Evolutionary conservation across 2,888 invertebrate genomes (phyloP).

Genomic region (Eucera pruinosa): DNA sequence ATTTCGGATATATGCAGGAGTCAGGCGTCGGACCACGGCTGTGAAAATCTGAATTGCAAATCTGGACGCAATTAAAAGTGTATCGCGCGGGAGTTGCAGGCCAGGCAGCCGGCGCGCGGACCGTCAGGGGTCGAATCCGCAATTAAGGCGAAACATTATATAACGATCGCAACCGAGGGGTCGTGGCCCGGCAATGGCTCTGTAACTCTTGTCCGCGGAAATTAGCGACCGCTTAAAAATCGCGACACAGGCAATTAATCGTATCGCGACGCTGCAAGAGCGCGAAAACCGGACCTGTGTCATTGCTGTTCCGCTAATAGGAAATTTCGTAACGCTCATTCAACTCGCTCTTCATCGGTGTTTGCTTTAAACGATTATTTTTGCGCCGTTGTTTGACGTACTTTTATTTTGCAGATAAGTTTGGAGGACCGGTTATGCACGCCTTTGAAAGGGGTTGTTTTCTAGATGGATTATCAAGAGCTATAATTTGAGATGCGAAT

Average conservation of each 20-base stretch:
- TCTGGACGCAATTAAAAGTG: slow-evolving; percentile 78
- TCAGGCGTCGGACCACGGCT: slow-evolving; percentile 54
- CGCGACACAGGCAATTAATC: slow-evolving; percentile 64
- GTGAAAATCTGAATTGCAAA: slow-evolving; percentile 77
- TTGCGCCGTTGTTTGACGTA: neutral
- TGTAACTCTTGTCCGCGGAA: slow-evolving; percentile 49
- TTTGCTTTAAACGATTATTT: neutral
- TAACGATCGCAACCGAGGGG: slow-evolving; percentile 69
- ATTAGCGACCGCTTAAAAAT: slow-evolving; percentile 66
- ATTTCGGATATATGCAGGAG: slow-evolving; percentile 64
- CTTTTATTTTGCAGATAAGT: neutral
- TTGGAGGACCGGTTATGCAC: slow-evolving; percentile 1
- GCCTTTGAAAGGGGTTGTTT: neutral
- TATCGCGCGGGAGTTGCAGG: slow-evolving; percentile 70
- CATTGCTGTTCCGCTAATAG: neutral
- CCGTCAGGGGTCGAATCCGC: slow-evolving; percentile 71
- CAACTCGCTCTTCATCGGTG: neutral
- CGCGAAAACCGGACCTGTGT: neutral
- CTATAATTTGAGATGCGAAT: neutral
- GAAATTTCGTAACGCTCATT: slow-evolving; percentile 23
- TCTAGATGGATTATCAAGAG: neutral
- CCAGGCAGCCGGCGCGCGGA: slow-evolving; percentile 50
- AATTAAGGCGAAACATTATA: slow-evolving; percentile 77
- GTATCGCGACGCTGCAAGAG: neutral
- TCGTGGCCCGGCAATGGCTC: slow-evolving; percentile 25